Base-by-base conservation (phyloP, 2,113 vertebrate species). In the Catagonus wagneri region DNA sequence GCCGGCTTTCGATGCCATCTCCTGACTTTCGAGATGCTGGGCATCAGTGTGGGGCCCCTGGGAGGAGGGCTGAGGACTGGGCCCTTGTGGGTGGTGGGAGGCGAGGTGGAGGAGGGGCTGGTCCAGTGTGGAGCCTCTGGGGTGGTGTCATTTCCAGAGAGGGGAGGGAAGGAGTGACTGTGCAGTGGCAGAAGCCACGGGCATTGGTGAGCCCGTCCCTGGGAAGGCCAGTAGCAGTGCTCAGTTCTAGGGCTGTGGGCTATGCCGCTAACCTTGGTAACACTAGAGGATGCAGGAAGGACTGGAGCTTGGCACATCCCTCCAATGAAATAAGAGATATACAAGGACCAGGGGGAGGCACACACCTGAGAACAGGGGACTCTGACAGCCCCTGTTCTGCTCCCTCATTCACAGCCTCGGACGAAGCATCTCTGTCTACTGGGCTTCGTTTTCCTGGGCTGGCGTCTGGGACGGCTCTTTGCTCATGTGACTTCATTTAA, bases 251-350 rank as follows among this genome's bases (percentile, higher is more conserved):
- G 60, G 29, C 78, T 20, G 20, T 15, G 61, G 17, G 17, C 66
- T 74, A 15, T n/a, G 29, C 63, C 61, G 36, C 72, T 60, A 93
- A 17, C 15, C 69, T 75, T 85, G 32, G 14, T 34, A 23, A 25
- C 63, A 34, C 65, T 22, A 22, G n/a, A 54, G 3, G 39, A 11
- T 36, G 2, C 39, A 6, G 29, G 36, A 74, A 63, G 84, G 20
- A 63, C 65, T 36, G 20, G 65, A 80, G 76, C 32, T 74, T 16
- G 44, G 58, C 60, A 20, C 44, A 66, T 29, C n/a, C 44, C 58
- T 78, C 44, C n/a, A n/a, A 0, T 25, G n/a, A 58, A n/a, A 19
- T n/a, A 74, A 39, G n/a, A 56, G n/a, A 20, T 1, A 0, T n/a
- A 16, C 1, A n/a, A n/a, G 32, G 56, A 25, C 2, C 15, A 4